A percentile compares a stretch with the other conserved stretches of the same genome.
These are phyloP conservation scores for Microtus agrestis DNA, from an alignment of 2,797 vertebrate species.

Conservation along the genomic window DNA sequence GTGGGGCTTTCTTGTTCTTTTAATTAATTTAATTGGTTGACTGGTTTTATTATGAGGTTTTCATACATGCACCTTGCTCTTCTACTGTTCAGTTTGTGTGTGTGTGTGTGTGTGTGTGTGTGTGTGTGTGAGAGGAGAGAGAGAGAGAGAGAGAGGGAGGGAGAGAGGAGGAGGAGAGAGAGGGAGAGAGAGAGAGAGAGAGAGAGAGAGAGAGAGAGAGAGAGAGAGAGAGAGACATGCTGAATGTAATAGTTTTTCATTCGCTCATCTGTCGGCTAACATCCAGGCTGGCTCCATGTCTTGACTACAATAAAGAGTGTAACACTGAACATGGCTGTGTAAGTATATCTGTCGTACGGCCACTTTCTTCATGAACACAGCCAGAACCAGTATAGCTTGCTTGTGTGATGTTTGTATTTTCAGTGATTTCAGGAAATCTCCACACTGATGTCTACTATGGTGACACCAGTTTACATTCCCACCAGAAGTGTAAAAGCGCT, in stretches of 20 bases:
- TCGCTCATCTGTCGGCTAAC: background rate
- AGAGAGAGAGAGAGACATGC: background rate
- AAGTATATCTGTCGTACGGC: background rate
- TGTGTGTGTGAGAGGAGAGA: too few relatives aligned
- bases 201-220: background rate
- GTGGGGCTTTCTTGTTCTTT: background rate
- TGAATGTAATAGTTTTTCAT: background rate
- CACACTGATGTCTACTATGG: background rate
- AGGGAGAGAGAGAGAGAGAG: too few relatives aligned
- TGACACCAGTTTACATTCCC: background rate
- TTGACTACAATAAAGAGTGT: background rate
- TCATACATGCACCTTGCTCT: background rate
- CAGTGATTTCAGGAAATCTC: background rate
- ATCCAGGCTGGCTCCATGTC: background rate
- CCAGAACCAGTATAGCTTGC: background rate
- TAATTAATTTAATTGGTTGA: background rate
- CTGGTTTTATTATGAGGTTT: background rate
- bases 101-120: background rate
- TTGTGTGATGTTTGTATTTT: background rate
- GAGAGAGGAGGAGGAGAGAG: too few relatives aligned
- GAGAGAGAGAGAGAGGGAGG: too few relatives aligned
- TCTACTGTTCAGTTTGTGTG: background rate
- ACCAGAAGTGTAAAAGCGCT: background rate
- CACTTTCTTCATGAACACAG: background rate
- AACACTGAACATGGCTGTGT: background rate